Base-by-base conservation (phyloP, 2,797 vertebrate genomes). In the Cynopterus sphinx region DNA sequence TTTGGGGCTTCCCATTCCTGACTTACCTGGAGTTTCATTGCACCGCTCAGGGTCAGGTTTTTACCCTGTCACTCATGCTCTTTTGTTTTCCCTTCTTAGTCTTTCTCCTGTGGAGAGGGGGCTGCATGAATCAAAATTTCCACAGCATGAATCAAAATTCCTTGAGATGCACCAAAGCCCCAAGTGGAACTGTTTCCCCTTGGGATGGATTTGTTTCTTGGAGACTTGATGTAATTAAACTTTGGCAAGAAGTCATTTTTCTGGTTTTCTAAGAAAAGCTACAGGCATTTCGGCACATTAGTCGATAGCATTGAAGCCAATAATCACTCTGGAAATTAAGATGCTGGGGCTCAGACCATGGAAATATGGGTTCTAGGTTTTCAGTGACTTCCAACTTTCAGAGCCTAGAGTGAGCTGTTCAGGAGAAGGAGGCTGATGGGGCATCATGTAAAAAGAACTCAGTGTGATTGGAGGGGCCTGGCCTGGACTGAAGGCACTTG, bases 181-280 rank as follows among this genome's bases (percentile, higher is more conserved):
- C 39, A 79, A 49, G 21, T 31, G 36, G 46, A 86, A 31, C 17
- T 73, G 2, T 49, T 94, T 81, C 53, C 71, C 11, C n/a, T 86
- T 74, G 51, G n/a, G 51, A 36, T 75, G 74, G 46, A 49, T 73
- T 75, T 93, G 16, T 74, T 28, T 85, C 43, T 43, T 82, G 9
- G 49, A 81, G n/a, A 33, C 33, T 67, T 71, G 83, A 74, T 90
- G 49, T 67, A 93, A 95, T 96, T 28, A 24, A 31, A 21, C 21
- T 91, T 91, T 93, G 91, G 78, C 74, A 94, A 65, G 33, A 90
- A 90, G 57, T 24, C 41, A 57, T 91, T 94, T 71, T 88, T 87
- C 78, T 91, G 63, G 55, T 83, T 91, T 82, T 88, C 82, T 86
- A 82, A 90, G 94, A 61, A 85, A 85, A 10, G 24, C 78, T 67